Base-by-base conservation (phyloP, 1,140 invertebrate species). In the Brachionus sp. region DNA sequence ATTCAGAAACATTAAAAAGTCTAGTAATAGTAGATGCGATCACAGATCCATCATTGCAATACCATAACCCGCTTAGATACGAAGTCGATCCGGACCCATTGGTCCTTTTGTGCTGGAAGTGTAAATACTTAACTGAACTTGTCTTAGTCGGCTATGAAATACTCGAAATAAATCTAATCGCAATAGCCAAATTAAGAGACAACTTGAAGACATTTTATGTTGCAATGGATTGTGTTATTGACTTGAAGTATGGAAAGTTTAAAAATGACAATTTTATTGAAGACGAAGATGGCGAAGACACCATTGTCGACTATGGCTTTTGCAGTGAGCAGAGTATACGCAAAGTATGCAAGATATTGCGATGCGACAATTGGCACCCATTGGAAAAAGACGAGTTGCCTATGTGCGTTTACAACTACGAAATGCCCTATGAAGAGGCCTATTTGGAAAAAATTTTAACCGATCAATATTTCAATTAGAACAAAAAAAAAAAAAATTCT, bases 281-380 rank as follows among this genome's bases (percentile, higher is more conserved):
- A 68, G 80, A 82, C 37, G 80, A 82, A 16, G 80, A 82, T n/a
- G 80, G 80, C 35, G 57, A 82, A 16, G 80, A 82, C 35, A 66
- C 80, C 33, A 66, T 82, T 68, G 50, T 82, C 7, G 57, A 82
- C 9, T 82, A 82, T 53, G 80, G 80, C 19, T 66, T 46, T 70
- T 82, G 80, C 35, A 82, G 77, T n/a, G 35, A 80, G 19, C 33
- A 80, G 25, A 35, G n/a, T 13, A 64, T 80, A 19, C 57, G 46
- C 13, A 82, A 35, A 35, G 80, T 82, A 12, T 68, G 57, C 44
- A 66, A 42, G 25, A 66, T 66, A 19, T 68, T 82, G 35, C 16
- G 19, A 13, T 44, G 42, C 12, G 25, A 66, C 13, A 82, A 70
- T 70, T 82, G 80, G 80, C 80, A 82, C 44, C 80, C 80, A 13